Evolutionary conservation across 2,888 invertebrate genomes (phyloP).

Genomic region (Stenolophus ochropezus): DNA sequence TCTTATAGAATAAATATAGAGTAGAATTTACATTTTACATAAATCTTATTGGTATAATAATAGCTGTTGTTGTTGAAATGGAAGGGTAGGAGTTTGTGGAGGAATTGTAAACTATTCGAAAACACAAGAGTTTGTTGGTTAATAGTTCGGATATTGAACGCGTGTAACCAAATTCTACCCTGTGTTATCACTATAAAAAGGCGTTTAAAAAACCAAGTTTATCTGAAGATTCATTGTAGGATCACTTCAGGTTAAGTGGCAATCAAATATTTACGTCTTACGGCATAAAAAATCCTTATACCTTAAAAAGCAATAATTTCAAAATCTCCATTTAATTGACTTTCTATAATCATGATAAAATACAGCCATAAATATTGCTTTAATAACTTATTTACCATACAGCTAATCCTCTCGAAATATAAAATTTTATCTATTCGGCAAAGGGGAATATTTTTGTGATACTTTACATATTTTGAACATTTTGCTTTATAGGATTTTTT

Average conservation of each 20-base stretch:
- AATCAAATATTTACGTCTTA: conserved; percentile 36
- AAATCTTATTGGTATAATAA: no score
- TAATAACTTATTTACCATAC: neutral
- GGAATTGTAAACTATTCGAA: no score
- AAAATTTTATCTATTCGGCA: neutral
- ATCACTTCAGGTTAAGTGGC: conserved; percentile 9
- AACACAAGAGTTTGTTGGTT: neutral
- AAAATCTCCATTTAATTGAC: conserved; percentile 15
- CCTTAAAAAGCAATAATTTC: conserved; percentile 15
- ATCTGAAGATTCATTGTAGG: conserved; percentile 24
- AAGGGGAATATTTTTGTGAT: neutral
- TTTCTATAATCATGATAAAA: conserved; percentile 3
- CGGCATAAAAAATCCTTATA: conserved; percentile 29
- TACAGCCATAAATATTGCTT: neutral
- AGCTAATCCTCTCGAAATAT: neutral
- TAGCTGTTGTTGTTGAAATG: no score
- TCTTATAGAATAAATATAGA: neutral
- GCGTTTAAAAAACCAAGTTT: conserved; percentile 12
- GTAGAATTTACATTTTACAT: no score
- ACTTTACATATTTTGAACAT: conserved; percentile 18
- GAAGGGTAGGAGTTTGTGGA: no score
- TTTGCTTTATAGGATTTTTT: conserved; percentile 31
- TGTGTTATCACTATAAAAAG: conserved; percentile 32
- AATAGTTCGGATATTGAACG: neutral
- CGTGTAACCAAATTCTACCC: neutral